Evolutionary conservation across 2,797 vertebrate genomes (phyloP).

Genomic region (Spinus olivaceus): DNA sequence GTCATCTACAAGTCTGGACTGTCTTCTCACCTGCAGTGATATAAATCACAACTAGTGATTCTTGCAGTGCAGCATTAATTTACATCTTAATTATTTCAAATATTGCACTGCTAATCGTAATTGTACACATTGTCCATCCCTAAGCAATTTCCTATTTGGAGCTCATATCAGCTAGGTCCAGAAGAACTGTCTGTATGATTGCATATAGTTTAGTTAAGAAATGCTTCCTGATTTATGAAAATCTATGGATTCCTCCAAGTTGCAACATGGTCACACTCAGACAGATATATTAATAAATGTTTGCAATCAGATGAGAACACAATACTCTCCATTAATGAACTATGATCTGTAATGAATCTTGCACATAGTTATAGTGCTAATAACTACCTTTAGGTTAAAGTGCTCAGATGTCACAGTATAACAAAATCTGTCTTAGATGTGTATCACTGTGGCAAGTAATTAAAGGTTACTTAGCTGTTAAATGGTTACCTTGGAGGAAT

Average conservation of each 20-base stretch:
- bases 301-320: slow-evolving; percentile 1
- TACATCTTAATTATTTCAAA: slow-evolving; percentile 7
- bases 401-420: slow-evolving; percentile 36
- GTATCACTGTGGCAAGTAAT: slow-evolving; percentile 38
- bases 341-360: slow-evolving; percentile 31
- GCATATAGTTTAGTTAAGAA: not conserved
- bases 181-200: not conserved
- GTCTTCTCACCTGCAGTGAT: slow-evolving; percentile 38
- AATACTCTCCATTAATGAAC: slow-evolving; percentile 36
- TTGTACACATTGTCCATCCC: not conserved
- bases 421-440: slow-evolving; percentile 38
- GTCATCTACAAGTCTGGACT: slow-evolving; percentile 12
- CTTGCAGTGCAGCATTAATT: slow-evolving; percentile 7
- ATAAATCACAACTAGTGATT: slow-evolving; percentile 26
- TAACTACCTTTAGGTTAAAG: slow-evolving; percentile 46
- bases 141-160: not conserved
- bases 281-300: not conserved
- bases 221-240: not conserved
- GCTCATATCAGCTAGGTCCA: not conserved
- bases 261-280: not conserved
- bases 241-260: not conserved
- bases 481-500: slow-evolving; percentile 47
- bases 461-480: slow-evolving; percentile 49
- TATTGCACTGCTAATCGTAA: not conserved
- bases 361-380: slow-evolving; percentile 18